Evolutionary conservation across 2,113 vertebrate species (phyloP), one percentile per base, ranked within the genome.

Genomic region (Bucco capensis): DNA sequence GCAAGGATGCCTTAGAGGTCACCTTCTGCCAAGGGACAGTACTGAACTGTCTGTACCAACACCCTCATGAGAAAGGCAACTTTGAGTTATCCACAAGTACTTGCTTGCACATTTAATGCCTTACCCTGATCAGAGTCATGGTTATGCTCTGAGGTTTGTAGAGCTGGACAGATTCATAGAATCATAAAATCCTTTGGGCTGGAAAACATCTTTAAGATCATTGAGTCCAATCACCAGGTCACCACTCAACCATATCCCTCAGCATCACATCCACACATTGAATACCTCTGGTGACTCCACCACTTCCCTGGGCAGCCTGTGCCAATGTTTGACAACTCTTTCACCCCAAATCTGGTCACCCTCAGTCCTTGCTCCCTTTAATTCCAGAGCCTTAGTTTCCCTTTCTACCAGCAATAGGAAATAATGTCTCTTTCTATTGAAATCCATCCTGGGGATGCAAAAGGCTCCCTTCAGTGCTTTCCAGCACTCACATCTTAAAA

Each of bases 401-500:
- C 50, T 46, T 79, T 57, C 50, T 42, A 3, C 22, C 42, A 31
- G 23, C 0, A 0, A 17, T 0, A 50, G 50, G 14, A 72, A 61
- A n/a, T 3, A 19, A 6, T 9, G 54, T 16, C 15, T 28, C 9
- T 57, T 79, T 33, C 46, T 30, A n/a, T 1, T 14, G 22, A 35
- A 40, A 61, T 50, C n/a, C 70, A 71, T 16, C 30, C 27, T 35
- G 9, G 37, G 35, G 27, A 56, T 38, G 14, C 14, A 42, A 38
- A 71, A 77, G 4, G 10, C 12, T 56, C 35, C 18, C 18, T 54
- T 50, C 5, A 1, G 30, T 49, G 35, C 46, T 75, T 89, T 74
- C 37, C n/a, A 66, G 3, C 35, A 73, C 24, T 27, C 17, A 27
- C 17, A 24, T 22, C 51, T 72, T 66, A 21, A 71, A 56, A 71